Base-by-base conservation (phyloP, 2,797 vertebrate genomes). In the Enteromius trimaculatus region DNA sequence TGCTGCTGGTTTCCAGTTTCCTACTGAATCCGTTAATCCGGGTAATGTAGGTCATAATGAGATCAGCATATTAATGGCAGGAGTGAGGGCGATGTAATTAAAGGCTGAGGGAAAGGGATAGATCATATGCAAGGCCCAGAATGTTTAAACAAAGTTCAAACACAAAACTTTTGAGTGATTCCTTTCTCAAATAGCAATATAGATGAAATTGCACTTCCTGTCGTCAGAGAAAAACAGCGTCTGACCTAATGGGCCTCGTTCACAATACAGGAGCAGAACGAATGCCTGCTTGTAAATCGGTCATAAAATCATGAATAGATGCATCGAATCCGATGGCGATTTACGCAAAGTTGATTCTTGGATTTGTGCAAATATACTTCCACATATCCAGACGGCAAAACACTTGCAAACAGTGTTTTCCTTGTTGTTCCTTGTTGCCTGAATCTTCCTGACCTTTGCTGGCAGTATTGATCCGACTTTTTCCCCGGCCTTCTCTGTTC, bases 1-100 rank as follows among this genome's bases (percentile, higher is more conserved):
- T 93, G 93, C 93, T 93, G 93, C 91, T 95, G 92, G 95, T 94
- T 95, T 95, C 95, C 91, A 91, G 93, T 95, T 95, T 94, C 89
- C 89, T 86, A 82, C 85, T 84, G 79, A 93, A 94, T 94, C 88
- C 94, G 95, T 92, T 94, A 94, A 89, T 92, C 91, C 89, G 90
- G 91, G 93, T 94, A 94, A 95, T 95, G 94, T 89, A 91, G 90
- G 90, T 92, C 92, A 94, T 95, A 95, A 95, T 94, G 81, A 91
- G 88, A 95, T 94, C 92, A 93, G 90, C 92, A 93, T 95, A 94
- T 93, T 91, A 93, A 94, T 92, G 92, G 90, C 84, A 84, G 91
- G 66, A 42, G 60, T 76, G 71, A 79, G 66, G 47, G 34, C 49
- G 69, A 70, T 77, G 53, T 39, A 77, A 81, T 62, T 60, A 85